phyloP scores from a whole-genome alignment of 2,113 vertebrate genomes.

The Etia nguti region DNA sequence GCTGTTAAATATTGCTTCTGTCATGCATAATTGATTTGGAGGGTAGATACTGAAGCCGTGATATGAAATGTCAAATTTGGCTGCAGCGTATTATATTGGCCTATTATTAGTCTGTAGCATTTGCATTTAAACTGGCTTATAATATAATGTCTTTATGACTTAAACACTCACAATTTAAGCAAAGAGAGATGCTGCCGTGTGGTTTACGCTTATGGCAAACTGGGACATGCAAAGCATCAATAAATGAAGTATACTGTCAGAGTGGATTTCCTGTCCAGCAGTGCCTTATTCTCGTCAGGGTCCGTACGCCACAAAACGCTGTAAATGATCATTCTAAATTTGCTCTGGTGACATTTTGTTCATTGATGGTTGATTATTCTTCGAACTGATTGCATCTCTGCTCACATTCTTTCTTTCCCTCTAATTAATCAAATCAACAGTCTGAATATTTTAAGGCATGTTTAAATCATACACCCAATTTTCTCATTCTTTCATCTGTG shows the following conservation, averaged over 20 bases:
- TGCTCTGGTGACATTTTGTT: constrained; percentile 8
- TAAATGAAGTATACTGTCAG: neutral
- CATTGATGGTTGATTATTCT: constrained; percentile 23
- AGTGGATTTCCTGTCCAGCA: neutral
- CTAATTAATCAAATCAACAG: constrained; percentile 53
- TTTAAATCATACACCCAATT: constrained; percentile 6
- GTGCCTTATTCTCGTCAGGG: neutral
- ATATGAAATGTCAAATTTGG: constrained; percentile 50
- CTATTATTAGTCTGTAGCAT: constrained; percentile 12
- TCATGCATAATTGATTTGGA: constrained; percentile 39
- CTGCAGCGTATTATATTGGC: neutral
- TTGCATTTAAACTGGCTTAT: constrained; percentile 6
- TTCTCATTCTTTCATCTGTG: neutral
- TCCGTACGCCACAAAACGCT: neutral
- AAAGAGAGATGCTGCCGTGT: neutral
- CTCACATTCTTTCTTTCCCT: neutral
- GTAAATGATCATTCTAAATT: neutral
- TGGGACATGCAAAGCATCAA: neutral
- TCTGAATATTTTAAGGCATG: constrained; percentile 30
- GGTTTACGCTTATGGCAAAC: neutral
- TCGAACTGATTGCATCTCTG: constrained; percentile 32
- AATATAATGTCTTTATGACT: neutral
- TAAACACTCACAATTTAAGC: neutral
- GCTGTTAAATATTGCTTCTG: constrained; percentile 20
- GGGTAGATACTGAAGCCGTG: constrained; percentile 19